Percentiles rank a stretch among this genome's conserved stretches.
Conservation (phyloP, 2,888 invertebrate genomes). For the Drosophila aldrichi region DNA sequence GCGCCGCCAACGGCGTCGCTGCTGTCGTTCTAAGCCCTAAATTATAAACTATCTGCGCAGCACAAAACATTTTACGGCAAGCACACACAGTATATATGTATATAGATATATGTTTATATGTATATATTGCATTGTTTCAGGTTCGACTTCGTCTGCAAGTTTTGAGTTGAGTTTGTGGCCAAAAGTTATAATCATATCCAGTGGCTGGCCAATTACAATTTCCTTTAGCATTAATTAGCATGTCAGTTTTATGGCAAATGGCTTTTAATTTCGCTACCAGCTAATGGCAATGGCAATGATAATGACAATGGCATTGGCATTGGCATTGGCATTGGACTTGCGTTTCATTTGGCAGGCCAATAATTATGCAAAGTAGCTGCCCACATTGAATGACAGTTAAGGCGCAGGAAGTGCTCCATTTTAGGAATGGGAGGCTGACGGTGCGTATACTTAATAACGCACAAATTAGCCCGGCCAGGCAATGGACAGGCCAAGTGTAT, state of each 20-base stretch:
- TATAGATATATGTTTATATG: neutral
- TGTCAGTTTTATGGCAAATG: slow-evolving; percentile 72
- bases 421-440: slow-evolving; percentile 2
- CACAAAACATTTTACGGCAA: slow-evolving; percentile 45
- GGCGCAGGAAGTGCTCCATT: neutral
- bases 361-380: slow-evolving; percentile 51
- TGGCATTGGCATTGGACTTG: no score
- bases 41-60: slow-evolving; percentile 74
- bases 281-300: slow-evolving; percentile 40
- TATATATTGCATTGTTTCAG: slow-evolving; percentile 21
- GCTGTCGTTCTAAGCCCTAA: slow-evolving; percentile 51
- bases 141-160: slow-evolving; percentile 61
- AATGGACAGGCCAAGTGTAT: neutral
- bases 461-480: slow-evolving; percentile 3
- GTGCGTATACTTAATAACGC: slow-evolving; percentile 16
- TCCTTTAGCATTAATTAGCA: slow-evolving; percentile 75
- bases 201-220: slow-evolving; percentile 70
- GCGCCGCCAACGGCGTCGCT: slow-evolving; percentile 51
- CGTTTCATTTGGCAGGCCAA: neutral
- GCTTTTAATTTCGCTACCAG: slow-evolving; percentile 55
- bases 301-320: slow-evolving; percentile 20
- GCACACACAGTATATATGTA: neutral
- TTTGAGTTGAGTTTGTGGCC: slow-evolving; percentile 68
- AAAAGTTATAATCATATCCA: slow-evolving; percentile 76
- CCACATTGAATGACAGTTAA: slow-evolving; percentile 32